Base-by-base conservation (phyloP, 2,113 vertebrate species). In the Esox niger region DNA sequence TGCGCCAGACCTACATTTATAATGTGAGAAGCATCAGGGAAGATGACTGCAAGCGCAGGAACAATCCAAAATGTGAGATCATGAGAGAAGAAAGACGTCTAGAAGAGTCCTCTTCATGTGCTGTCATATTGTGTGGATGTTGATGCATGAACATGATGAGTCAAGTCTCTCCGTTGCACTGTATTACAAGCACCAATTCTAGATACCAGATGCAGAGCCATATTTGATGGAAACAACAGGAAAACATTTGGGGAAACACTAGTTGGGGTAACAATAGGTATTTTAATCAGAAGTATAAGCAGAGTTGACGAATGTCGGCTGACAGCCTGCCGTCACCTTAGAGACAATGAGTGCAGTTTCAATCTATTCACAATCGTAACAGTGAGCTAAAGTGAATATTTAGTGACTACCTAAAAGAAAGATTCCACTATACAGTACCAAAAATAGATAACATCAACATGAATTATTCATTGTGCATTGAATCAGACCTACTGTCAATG, bases 401-500 rank as follows among this genome's bases (percentile, higher is more conserved):
- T 71, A 79, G 56, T 70, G 67, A 49, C 9, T 25, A 61, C 63
- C 71, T 43, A 27, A 38, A 72, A 62, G 81, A 78, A 81, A 80
- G 70, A 68, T 57, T 69, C 66, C 33, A 33, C 62, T 62, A 32
- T 65, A 33, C 60, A 60, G 31, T 65, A 74, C 66, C 70, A 79
- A 66, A 84, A 88, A 86, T 72, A 79, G 78, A 84, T 82, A 78
- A 77, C 83, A 82, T 79, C 35, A 17, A 71, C 69, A 85, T 89
- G 80, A 85, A 90, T 90, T 86, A 88, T 90, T 84, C 79, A 89
- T 80, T 29, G 62, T 15, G 30, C 73, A 64, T 84, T 78, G 78
- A 79, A 82, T 89, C 82, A 78, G 76, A 81, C 79, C 57, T 58
- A 71, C 66, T 84, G 81, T 79, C 79, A 77, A 73, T 74, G 82